Base-by-base conservation (phyloP, 2,113 vertebrate genomes). In the Misgurnus mizolepis region DNA sequence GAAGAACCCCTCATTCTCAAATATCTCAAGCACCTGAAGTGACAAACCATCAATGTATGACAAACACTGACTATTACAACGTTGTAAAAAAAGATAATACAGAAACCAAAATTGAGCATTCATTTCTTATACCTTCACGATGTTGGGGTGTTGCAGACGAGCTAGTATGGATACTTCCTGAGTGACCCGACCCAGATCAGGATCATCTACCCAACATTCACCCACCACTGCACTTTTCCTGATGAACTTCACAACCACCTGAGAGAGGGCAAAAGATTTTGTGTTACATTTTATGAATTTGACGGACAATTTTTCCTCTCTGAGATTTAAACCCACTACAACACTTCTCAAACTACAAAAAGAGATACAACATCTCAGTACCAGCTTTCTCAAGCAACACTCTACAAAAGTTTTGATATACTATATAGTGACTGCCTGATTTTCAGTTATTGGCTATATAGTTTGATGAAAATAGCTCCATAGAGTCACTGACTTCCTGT, bases 241-340 rank as follows among this genome's bases (percentile, higher is more conserved):
- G 79, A 99, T 98, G 86, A 99, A 98, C 88, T 99, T 99, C 10
- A 98, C 96, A 0, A 98, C 90, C 55, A 95, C 95, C 97, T 95
- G 41, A 68, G 2, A 43, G 41, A 1, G 14, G 2, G 7, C 5
- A 15, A n/a, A 9, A 61, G n/a, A 9, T 18, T 22, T 34, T 34
- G 27, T 53, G 15, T 5, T 53, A 14, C 12, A 53, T 53, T 2
- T 5, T 5, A 15, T 53, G 43, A 5, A 45, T 45, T 45, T 45
- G 43, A 4, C 6, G 4, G 43, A 45, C 43, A 45, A 5, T 53
- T 53, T 14, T 14, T 14, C 27, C 27, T 34, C 27, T 34, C 27
- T 34, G 43, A 8, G 43, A 7, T 45, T 45, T 5, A 4, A 45
- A 45, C 43, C 4, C 43, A 34, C 27, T 34, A 34, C 27, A 34